Conservation (phyloP, 2,797 vertebrate genomes). For the Falco naumanni region DNA sequence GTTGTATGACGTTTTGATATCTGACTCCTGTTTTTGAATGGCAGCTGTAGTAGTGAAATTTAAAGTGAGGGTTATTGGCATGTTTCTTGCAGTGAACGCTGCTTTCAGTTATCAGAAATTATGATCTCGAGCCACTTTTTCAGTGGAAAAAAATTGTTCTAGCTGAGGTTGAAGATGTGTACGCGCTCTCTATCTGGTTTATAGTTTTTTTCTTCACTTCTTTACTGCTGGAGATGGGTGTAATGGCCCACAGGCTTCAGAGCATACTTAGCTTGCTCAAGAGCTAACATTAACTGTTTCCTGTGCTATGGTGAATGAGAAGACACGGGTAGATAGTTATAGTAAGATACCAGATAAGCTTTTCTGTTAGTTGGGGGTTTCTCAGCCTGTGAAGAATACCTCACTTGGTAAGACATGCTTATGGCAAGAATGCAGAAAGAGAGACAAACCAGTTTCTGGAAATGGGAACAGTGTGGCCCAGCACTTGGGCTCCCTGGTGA, state of each 20-base stretch:
- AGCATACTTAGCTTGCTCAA: not conserved
- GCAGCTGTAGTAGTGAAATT: not conserved
- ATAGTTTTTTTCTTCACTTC: not conserved
- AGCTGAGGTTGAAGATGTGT: not conserved
- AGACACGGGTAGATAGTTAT: rapidly evolving
- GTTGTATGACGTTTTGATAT: not conserved
- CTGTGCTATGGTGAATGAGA: not conserved
- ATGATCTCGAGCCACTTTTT: not conserved
- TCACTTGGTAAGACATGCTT: not conserved
- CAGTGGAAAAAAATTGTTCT: not conserved
- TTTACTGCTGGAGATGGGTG: not conserved
- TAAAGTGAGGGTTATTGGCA: not conserved
- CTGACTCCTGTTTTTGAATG: not conserved
- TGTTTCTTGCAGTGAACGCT: not conserved
- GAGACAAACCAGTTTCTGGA: not conserved
- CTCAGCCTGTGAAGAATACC: not conserved
- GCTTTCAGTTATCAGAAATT: not conserved
- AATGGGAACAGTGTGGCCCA: not conserved
- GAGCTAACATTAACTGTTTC: not conserved
- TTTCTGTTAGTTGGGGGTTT: not conserved
- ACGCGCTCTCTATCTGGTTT: not conserved
- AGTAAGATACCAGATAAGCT: not conserved
- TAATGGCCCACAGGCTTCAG: not conserved
- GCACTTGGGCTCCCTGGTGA: not conserved
- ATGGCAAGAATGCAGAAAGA: not conserved